Percentiles rank a stretch among this genome's conserved stretches.
Conservation (phyloP, 2,888 invertebrate species). For the Mimachlamys varia region DNA sequence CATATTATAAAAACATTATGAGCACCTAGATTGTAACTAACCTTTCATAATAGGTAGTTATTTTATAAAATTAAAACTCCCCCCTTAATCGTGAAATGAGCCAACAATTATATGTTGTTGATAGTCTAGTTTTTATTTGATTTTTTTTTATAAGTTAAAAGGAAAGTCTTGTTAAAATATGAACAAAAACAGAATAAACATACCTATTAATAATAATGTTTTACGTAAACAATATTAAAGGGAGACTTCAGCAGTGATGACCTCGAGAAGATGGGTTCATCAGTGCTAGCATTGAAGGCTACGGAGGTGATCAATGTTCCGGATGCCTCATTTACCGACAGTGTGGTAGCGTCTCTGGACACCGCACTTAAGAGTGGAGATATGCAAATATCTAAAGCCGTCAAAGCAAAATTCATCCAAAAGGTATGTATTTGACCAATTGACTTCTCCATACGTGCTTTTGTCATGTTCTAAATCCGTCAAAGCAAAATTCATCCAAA, state of each 20-base stretch:
- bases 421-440: constrained; percentile 41
- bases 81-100: no score
- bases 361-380: constrained; percentile 27
- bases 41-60: no score
- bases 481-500: constrained; percentile 30
- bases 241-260: constrained; percentile 48
- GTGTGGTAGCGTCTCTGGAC: constrained; percentile 45
- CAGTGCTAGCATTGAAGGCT: constrained; percentile 47
- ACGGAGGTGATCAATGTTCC: constrained; percentile 51
- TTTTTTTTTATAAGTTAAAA: no score
- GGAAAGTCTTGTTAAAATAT: no score
- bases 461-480: constrained; percentile 23
- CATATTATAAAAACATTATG: no score
- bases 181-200: no score
- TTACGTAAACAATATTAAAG: constrained; percentile 9
- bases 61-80: no score
- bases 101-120: no score
- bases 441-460: neutral
- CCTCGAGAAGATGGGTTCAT: constrained; percentile 53
- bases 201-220: no score
- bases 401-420: neutral
- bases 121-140: no score
- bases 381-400: constrained; percentile 18
- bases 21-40: no score
- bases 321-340: constrained; percentile 44